phyloP scores from a whole-genome alignment of 2,888 invertebrate genomes.

The Branchellion lobata region DNA sequence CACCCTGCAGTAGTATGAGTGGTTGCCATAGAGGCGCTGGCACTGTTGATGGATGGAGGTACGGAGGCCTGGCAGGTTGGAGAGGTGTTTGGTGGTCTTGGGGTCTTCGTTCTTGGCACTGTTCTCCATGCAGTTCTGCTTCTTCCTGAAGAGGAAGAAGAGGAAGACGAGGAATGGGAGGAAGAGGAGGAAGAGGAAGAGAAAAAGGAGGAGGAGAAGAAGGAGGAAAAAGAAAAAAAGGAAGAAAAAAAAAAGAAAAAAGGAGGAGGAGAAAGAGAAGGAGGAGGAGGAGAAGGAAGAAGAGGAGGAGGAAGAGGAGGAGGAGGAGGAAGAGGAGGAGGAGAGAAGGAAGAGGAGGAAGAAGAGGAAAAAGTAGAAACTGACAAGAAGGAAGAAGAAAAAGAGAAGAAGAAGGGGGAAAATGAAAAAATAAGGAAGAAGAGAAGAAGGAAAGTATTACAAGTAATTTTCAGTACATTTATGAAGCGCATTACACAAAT shows the following conservation, averaged over 20 bases:
- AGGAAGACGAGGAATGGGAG: neutral
- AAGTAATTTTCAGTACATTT: too few relatives aligned
- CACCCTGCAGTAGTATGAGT: neutral
- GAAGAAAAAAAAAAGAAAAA: neutral
- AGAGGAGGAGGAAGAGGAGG: conserved; percentile 1
- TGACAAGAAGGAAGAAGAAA: too few relatives aligned
- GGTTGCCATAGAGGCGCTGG: neutral
- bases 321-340: neutral
- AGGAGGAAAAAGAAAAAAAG: neutral
- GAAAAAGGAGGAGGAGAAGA: neutral
- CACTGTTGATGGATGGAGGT: neutral
- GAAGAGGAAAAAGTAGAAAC: too few relatives aligned
- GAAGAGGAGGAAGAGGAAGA: neutral
- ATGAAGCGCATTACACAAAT: too few relatives aligned
- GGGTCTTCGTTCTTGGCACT: neutral
- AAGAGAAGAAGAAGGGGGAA: too few relatives aligned
- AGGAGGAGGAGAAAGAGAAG: neutral
- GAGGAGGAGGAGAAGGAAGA: neutral
- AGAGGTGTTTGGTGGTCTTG: neutral
- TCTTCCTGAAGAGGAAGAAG: neutral
- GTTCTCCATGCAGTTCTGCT: neutral
- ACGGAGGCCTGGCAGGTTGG: neutral
- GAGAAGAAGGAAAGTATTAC: too few relatives aligned
- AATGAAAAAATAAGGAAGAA: too few relatives aligned
- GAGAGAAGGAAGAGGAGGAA: neutral